Conservation (phyloP, 2,113 vertebrate species). For the Uropsilus gracilis region DNA sequence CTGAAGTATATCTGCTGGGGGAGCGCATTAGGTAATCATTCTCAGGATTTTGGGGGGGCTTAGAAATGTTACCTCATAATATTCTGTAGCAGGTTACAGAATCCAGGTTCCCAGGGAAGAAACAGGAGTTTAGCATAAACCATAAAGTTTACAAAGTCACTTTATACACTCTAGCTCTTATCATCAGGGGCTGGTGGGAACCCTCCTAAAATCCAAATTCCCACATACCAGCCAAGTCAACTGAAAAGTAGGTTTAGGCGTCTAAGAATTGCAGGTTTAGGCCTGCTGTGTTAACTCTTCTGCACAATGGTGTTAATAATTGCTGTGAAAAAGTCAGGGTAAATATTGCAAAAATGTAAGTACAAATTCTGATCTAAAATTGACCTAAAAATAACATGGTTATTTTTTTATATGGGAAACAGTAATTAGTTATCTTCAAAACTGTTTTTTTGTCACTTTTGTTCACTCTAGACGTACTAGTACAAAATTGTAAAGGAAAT, state of each 20-base stretch:
- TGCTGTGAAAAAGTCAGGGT: not conserved
- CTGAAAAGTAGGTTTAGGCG: not conserved
- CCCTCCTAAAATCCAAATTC: not conserved
- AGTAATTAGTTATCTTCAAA: not conserved
- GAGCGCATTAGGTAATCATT: not conserved
- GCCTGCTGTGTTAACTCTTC: not conserved
- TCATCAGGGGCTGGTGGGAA: not conserved
- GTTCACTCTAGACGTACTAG: not conserved
- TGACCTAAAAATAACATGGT: not conserved
- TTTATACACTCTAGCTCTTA: not conserved
- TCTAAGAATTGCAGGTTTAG: not conserved
- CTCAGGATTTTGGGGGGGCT: not conserved
- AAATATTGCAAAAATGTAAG: not conserved
- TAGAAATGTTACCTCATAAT: not conserved
- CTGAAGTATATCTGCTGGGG: not conserved
- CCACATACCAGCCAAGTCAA: not conserved
- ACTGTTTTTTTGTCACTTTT: not conserved
- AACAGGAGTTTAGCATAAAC: not conserved
- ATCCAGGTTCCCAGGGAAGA: not conserved
- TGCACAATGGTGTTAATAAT: not conserved
- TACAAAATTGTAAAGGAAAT: not conserved
- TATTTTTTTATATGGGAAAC: slow-evolving; percentile 21
- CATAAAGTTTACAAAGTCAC: too few species aligned
- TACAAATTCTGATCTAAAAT: not conserved
- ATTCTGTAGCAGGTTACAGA: not conserved